Conservation (phyloP, 2,888 invertebrate species). For the Dicyrtomina minuta region DNA sequence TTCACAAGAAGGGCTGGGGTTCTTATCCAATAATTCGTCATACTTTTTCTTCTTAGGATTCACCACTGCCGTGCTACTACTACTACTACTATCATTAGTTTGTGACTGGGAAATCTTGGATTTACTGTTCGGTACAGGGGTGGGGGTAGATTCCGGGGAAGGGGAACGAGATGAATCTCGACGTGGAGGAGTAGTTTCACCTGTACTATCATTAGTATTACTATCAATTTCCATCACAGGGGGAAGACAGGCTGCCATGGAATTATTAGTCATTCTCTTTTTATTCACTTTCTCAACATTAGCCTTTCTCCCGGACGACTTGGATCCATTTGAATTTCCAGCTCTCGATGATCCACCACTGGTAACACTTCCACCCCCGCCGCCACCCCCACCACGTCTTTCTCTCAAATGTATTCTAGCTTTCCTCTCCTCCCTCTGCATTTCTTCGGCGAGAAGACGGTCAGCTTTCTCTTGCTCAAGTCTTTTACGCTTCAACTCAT, state of each 20-base stretch:
- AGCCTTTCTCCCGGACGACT: neutral
- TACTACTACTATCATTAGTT: constrained; percentile 8
- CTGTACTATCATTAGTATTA: constrained; percentile 10
- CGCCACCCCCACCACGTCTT: constrained; percentile 43
- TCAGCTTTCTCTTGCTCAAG: constrained; percentile 53
- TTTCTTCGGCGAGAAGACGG: constrained; percentile 50
- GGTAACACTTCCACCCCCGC: constrained; percentile 1
- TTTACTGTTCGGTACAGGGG: constrained; percentile 31
- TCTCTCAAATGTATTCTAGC: constrained; percentile 49
- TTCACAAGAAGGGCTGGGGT: constrained; percentile 9
- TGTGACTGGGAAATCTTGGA: constrained; percentile 11
- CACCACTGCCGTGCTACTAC: too few relatives aligned
- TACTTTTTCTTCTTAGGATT: constrained; percentile 28
- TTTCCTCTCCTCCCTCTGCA: constrained; percentile 50
- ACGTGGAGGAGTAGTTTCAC: constrained; percentile 10
- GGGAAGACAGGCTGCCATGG: constrained; percentile 48
- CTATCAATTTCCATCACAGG: constrained; percentile 57
- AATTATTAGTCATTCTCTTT: constrained; percentile 55
- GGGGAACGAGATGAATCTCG: constrained; percentile 37
- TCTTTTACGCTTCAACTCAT: constrained; percentile 43
- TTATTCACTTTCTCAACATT: constrained; percentile 59
- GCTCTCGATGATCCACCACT: neutral
- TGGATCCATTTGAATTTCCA: neutral
- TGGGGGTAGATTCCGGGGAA: constrained; percentile 16
- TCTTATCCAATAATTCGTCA: constrained; percentile 17